These are phyloP conservation scores for Empis stercorea DNA, from an alignment of 2,888 invertebrate species.

Conservation along the genomic window DNA sequence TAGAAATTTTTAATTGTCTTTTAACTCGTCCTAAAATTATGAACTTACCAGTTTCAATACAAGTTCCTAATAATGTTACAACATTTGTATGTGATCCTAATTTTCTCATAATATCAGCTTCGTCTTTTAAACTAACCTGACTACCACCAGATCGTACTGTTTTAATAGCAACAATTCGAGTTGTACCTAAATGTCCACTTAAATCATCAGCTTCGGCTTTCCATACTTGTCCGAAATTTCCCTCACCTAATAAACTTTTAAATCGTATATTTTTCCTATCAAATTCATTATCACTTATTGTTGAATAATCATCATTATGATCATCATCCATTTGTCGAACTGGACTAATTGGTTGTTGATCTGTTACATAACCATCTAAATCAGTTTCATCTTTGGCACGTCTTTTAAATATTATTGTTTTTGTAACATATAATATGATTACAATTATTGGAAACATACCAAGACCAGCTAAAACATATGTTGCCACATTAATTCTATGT, in stretches of 20 bases:
- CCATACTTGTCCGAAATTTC: constrained; percentile 81
- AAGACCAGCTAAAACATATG: constrained; percentile 46
- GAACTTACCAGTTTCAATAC: constrained; percentile 63
- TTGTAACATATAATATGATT: constrained; percentile 43
- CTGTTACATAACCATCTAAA: constrained; percentile 48
- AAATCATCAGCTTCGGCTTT: constrained; percentile 74
- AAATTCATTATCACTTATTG: constrained; percentile 46
- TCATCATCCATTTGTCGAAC: constrained; percentile 29
- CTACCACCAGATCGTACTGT: constrained; percentile 67
- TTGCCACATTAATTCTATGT: constrained; percentile 46
- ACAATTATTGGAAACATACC: constrained; percentile 47
- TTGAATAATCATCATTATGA: constrained; percentile 27
- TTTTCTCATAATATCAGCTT: constrained; percentile 73
- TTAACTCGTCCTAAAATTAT: no score
- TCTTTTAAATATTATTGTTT: constrained; percentile 41
- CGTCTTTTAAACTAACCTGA: constrained; percentile 61
- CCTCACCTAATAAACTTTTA: constrained; percentile 68
- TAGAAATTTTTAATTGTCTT: background rate
- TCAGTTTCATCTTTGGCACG: constrained; percentile 38
- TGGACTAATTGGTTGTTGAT: constrained; percentile 38
- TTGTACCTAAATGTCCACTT: constrained; percentile 60
- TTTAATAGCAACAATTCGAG: constrained; percentile 73
- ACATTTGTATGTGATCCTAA: constrained; percentile 73
- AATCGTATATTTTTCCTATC: constrained; percentile 62
- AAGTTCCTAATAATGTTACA: constrained; percentile 67